These are phyloP conservation scores for Euzophera pinguis DNA, from an alignment of 2,888 invertebrate species.

Conservation along the genomic window DNA sequence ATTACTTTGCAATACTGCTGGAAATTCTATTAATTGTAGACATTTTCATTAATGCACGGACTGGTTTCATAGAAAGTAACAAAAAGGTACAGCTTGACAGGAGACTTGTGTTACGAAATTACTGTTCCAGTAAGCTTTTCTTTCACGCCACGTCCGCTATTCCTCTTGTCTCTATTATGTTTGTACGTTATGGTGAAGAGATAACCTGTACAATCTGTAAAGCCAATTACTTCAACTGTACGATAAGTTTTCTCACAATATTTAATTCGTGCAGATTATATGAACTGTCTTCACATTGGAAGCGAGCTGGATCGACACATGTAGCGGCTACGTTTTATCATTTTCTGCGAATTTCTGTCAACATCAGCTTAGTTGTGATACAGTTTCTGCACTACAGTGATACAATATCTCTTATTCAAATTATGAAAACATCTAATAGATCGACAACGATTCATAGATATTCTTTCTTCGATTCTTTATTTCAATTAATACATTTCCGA, in stretches of 20 bases:
- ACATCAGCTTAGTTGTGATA: constrained; percentile 29
- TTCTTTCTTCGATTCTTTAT: neutral
- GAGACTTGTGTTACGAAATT: constrained; percentile 23
- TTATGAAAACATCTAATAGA: neutral
- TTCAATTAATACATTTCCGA: neutral
- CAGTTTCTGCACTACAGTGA: constrained; percentile 28
- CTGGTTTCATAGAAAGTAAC: constrained; percentile 28
- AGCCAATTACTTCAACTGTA: constrained; percentile 25
- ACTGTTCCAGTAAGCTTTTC: constrained; percentile 33
- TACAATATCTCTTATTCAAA: constrained; percentile 17
- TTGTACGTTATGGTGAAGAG: constrained; percentile 29
- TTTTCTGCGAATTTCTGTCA: constrained; percentile 19
- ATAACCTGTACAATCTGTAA: constrained; percentile 28
- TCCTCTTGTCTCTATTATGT: constrained; percentile 32
- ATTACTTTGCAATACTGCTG: constrained; percentile 23
- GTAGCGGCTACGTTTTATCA: neutral
- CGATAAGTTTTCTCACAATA: constrained; percentile 24
- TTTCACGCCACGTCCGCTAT: constrained; percentile 32
- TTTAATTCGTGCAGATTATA: constrained; percentile 27
- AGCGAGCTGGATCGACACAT: constrained; percentile 17
- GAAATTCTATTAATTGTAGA: constrained; percentile 30
- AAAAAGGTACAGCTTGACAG: constrained; percentile 28
- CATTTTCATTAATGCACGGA: constrained; percentile 27
- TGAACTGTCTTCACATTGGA: constrained; percentile 28
- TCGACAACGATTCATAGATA: neutral